These are phyloP conservation scores for Aegypius monachus DNA, from an alignment of 2,113 vertebrate species.

Conservation along the genomic window DNA sequence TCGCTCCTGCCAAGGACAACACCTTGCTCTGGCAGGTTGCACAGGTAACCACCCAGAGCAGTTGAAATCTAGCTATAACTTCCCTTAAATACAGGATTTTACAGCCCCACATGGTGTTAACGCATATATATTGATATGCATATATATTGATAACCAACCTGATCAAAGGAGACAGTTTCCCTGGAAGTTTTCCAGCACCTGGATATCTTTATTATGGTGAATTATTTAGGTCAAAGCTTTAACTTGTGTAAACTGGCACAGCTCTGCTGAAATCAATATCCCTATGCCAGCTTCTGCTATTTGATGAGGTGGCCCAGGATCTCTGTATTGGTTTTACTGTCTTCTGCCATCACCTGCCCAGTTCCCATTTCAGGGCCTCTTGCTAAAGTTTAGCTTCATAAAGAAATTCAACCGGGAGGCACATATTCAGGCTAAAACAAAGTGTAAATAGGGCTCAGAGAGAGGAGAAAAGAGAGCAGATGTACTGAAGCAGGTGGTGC, in stretches of 20 bases:
- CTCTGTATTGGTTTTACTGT: conserved; percentile 1
- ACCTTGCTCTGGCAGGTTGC: background rate
- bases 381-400: background rate
- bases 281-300: background rate
- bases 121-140: background rate
- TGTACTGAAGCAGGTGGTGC: background rate
- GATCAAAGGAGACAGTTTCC: background rate
- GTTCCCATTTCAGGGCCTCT: background rate
- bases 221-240: background rate
- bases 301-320: background rate
- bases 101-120: background rate
- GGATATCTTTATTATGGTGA: background rate
- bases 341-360: background rate
- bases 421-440: background rate
- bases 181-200: conserved; percentile 26
- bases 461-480: background rate
- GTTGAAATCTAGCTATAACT: background rate
- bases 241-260: background rate
- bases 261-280: conserved; percentile 39
- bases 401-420: background rate
- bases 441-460: background rate
- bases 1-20: background rate
- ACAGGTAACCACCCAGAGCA: background rate
- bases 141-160: background rate
- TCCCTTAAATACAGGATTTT: background rate